Evolutionary conservation across 2,797 vertebrate species (phyloP), one percentile per base, ranked within the genome.

Genomic region (Gobionotothen gibberifrons): DNA sequence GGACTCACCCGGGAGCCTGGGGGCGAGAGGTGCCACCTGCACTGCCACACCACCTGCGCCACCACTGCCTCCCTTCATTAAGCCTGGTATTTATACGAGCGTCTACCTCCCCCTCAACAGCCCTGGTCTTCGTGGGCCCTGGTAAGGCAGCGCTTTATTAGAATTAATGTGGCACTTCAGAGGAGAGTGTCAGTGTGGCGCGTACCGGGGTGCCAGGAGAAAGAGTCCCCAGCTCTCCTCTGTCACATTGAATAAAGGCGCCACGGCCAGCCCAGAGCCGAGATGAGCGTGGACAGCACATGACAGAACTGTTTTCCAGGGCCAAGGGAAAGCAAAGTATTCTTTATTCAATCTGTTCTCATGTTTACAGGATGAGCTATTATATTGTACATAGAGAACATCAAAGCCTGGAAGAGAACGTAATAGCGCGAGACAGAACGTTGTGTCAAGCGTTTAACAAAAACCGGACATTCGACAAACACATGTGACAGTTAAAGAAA

Each of bases 101-200:
- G 72, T 76, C 88, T 84, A 79, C 79, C 65, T 83, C 43, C 48
- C 69, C 53, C 58, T 65, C 80, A 69, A 21, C 89, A 85, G 85
- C 88, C 83, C 78, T 70, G 89, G 92, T 93, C 92, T 92, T 89
- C 82, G 39, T 66, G 85, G 90, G 89, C 89, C 85, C 89, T 75
- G 86, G 88, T 92, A 93, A 92, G 85, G 93, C 92, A 85, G 83
- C 64, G 85, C 93, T 94, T 95, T 95, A 95, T 95, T 95, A 95
- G 95, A 95, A 95, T 95, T 94, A 95, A 95, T 95, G 94, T 94
- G 93, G 89, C 93, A 92, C 93, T 93, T 92, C 92, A 93, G 93
- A 93, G 92, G 86, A 90, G 91, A 90, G 89, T 92, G 91, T 92
- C 91, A 92, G 89, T 78, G 92, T 88, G 90, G 90, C 81, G 82